These are phyloP conservation scores for Pogonomyrmex barbatus DNA, from an alignment of 1,140 invertebrate genomes.

Conservation along the genomic window DNA sequence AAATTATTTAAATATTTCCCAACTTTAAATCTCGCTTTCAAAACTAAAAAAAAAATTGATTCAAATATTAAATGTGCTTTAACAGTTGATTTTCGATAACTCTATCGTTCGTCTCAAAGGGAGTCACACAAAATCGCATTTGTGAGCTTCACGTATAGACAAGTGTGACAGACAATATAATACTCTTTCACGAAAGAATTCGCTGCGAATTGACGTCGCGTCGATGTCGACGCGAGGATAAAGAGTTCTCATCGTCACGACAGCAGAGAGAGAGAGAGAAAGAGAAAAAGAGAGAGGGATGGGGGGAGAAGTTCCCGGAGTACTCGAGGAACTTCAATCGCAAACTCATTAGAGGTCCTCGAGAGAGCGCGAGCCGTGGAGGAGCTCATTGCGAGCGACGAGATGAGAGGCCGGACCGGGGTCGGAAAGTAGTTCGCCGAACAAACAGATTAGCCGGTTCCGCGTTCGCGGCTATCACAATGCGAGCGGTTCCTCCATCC, in stretches of 20 bases:
- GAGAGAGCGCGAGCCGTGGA: constrained; percentile 46
- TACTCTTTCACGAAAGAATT: constrained; percentile 20
- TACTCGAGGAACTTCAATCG: constrained; percentile 63
- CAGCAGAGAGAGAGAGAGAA: neutral
- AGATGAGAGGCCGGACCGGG: constrained; percentile 39
- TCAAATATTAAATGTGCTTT: neutral
- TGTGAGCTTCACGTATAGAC: too few species aligned
- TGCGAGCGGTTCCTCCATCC: constrained; percentile 1
- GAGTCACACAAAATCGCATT: neutral
- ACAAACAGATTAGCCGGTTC: constrained; percentile 65
- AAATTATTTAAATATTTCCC: neutral
- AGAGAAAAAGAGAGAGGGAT: neutral
- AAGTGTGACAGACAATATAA: neutral
- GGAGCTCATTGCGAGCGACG: constrained; percentile 60
- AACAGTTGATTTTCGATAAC: neutral
- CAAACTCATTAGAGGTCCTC: constrained; percentile 66
- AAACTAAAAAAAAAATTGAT: neutral
- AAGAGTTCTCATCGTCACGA: constrained; percentile 39
- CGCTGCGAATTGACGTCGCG: constrained; percentile 18
- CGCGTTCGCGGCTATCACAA: constrained; percentile 29
- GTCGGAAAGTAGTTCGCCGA: constrained; percentile 61
- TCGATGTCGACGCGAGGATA: constrained; percentile 4
- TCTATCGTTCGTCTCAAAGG: neutral
- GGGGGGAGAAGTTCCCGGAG: constrained; percentile 5
- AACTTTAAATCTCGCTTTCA: neutral